Conservation (phyloP, 2,888 invertebrate species). For the Baronia brevicornis region DNA sequence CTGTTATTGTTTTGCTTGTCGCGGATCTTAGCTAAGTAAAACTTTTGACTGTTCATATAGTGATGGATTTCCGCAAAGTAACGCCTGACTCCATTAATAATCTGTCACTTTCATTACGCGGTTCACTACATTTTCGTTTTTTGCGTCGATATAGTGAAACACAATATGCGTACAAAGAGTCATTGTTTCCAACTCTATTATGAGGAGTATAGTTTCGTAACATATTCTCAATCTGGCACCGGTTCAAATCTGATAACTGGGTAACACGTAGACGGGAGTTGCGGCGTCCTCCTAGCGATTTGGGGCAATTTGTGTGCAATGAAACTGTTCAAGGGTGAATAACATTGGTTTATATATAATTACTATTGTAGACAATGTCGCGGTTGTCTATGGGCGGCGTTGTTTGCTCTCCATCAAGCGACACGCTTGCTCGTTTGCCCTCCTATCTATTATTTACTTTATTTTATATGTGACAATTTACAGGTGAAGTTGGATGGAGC, state of each 20-base stretch:
- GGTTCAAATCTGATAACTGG: constrained; percentile 6
- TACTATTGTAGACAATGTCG: too few relatives aligned
- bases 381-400: too few relatives aligned
- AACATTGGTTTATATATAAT: background rate
- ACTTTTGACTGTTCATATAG: background rate
- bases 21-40: too few relatives aligned
- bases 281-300: constrained; percentile 2
- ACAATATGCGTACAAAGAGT: background rate
- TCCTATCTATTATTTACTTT: too few relatives aligned
- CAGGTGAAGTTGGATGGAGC: too few relatives aligned
- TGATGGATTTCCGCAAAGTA: background rate
- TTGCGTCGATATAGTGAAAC: background rate
- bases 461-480: too few relatives aligned
- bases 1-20: too few relatives aligned
- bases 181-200: background rate
- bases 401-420: too few relatives aligned
- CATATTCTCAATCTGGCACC: constrained; percentile 8
- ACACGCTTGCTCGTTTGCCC: too few relatives aligned
- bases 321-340: background rate
- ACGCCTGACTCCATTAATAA: background rate
- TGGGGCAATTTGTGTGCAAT: constrained; percentile 4
- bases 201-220: background rate
- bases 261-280: too few relatives aligned
- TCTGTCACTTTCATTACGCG: background rate
- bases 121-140: background rate